phyloP scores from a whole-genome alignment of 2,888 invertebrate genomes.

The Drosophila engyochracea region DNA sequence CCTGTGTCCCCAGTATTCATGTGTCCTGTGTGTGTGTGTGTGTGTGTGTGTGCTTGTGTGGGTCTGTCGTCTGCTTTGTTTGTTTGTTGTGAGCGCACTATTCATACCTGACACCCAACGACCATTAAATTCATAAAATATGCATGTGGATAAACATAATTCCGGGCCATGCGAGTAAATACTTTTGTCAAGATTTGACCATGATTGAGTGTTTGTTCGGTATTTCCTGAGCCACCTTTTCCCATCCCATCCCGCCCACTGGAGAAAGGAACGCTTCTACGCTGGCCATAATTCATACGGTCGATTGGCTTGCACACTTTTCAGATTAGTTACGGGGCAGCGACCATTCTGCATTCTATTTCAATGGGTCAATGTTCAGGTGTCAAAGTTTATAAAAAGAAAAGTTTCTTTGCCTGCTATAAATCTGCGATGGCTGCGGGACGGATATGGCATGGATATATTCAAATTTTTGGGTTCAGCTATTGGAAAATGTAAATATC shows the following conservation, averaged over 20 bases:
- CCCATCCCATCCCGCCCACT: not conserved
- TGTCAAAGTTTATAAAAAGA: slow-evolving; percentile 45
- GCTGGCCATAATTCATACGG: slow-evolving; percentile 73
- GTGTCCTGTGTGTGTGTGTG: not conserved
- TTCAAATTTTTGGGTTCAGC: slow-evolving; percentile 1
- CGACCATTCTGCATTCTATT: slow-evolving; percentile 22
- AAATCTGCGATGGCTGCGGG: not conserved
- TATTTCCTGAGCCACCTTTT: not conserved
- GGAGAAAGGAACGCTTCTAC: not conserved
- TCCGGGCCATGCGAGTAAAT: slow-evolving; percentile 74
- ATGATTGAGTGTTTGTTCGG: slow-evolving; percentile 71
- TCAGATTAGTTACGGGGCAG: slow-evolving; percentile 40
- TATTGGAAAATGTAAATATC: slow-evolving; percentile 26
- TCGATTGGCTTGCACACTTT: slow-evolving; percentile 67
- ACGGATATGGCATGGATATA: not conserved
- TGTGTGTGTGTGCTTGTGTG: slow-evolving; percentile 4
- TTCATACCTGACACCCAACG: slow-evolving; percentile 47
- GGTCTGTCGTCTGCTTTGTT: slow-evolving; percentile 27
- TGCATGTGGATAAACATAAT: slow-evolving; percentile 79
- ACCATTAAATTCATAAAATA: slow-evolving; percentile 77
- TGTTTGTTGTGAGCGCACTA: slow-evolving; percentile 37
- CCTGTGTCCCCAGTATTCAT: not conserved
- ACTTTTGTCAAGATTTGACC: slow-evolving; percentile 74
- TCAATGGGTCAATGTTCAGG: slow-evolving; percentile 50
- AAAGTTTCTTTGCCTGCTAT: not conserved